Evolutionary conservation across 1,140 invertebrate species (phyloP), one percentile per base, ranked within the genome.

Genomic region (Xylocopa sonorina): DNA sequence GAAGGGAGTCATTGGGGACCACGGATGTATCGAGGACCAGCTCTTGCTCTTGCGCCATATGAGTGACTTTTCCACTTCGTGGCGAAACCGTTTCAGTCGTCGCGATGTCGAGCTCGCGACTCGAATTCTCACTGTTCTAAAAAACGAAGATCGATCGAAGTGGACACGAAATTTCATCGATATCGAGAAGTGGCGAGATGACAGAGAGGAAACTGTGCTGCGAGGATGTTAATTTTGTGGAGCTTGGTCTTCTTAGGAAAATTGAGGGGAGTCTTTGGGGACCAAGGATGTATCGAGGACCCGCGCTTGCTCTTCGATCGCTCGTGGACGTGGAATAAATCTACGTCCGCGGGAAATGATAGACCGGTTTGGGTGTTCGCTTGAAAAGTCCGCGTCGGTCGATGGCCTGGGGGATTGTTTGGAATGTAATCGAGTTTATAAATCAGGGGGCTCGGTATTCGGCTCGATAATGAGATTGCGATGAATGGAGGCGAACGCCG

Each of bases 241-340:
- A 53, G 27, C 53, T 43, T 12, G 24, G 57, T 48, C 46, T 34
- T 46, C 29, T 74, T 41, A 64, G 58, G 43, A 74, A 60, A 64
- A 74, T 74, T 24, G 24, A 38, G 43, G n/a, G 57, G 50, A 74
- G 50, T 74, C 57, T 50, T 63, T 43, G 71, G 41, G 58, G 58
- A 32, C n/a, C 38, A 43, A 46, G 3, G 43, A 64, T 64, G 72
- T 51, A 64, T 74, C 51, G 50, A 51, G 72, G 38, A 51, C 64
- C 24, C 32, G n/a, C n/a, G n/a, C n/a, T n/a, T n/a, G n/a, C n/a
- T n/a, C n/a, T n/a, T n/a, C n/a, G n/a, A n/a, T n/a, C n/a, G n/a
- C n/a, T n/a, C n/a, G n/a, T n/a, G n/a, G 72, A 41, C 58, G n/a
- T n/a, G 53, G 58, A 74, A 74, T 74, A 64, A 74, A 74, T 74